Evolutionary conservation across 2,888 invertebrate genomes (phyloP).

Genomic region (Pegoplata infirma): DNA sequence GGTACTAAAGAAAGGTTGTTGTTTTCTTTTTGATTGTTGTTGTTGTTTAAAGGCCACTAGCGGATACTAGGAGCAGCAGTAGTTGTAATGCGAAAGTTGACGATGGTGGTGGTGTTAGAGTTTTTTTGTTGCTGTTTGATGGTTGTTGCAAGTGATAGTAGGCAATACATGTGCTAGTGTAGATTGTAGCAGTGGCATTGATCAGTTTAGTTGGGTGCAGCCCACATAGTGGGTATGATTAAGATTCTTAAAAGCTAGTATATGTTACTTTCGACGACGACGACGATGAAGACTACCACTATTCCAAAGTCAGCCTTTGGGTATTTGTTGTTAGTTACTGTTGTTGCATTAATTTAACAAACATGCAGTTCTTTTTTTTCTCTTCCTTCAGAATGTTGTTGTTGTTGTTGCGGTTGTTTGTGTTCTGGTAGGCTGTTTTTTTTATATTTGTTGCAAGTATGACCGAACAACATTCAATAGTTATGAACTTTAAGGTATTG

Average conservation of each 20-base stretch:
- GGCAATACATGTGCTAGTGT: conserved; percentile 32
- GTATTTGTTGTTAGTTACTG: conserved; percentile 55
- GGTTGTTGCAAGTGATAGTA: conserved; percentile 18
- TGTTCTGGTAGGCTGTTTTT: conserved; percentile 16
- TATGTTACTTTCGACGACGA: conserved; percentile 28
- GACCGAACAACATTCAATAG: conserved; percentile 44
- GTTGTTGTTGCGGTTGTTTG: conserved; percentile 15
- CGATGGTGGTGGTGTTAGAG: conserved; percentile 18
- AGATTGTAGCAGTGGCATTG: conserved; percentile 56
- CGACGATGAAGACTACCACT: not conserved
- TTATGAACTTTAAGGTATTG: conserved; percentile 58
- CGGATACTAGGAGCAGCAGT: conserved; percentile 7
- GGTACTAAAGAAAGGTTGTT: conserved; percentile 15
- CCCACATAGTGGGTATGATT: conserved; percentile 66
- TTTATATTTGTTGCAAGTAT: conserved; percentile 28
- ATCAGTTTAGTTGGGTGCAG: conserved; percentile 61
- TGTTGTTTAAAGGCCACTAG: not conserved
- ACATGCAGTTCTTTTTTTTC: conserved; percentile 72
- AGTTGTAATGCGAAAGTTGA: conserved; percentile 35
- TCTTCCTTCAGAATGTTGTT: conserved; percentile 12
- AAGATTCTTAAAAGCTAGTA: conserved; percentile 50
- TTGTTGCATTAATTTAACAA: conserved; percentile 75
- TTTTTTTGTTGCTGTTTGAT: conserved; percentile 4
- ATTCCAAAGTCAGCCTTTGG: conserved; percentile 64
- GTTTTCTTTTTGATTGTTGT: conserved; percentile 9